A percentile compares a stretch with the other conserved stretches of the same genome.
These are phyloP conservation scores for Dyspetes luteomarginatus DNA, from an alignment of 2,888 invertebrate genomes.

Conservation along the genomic window DNA sequence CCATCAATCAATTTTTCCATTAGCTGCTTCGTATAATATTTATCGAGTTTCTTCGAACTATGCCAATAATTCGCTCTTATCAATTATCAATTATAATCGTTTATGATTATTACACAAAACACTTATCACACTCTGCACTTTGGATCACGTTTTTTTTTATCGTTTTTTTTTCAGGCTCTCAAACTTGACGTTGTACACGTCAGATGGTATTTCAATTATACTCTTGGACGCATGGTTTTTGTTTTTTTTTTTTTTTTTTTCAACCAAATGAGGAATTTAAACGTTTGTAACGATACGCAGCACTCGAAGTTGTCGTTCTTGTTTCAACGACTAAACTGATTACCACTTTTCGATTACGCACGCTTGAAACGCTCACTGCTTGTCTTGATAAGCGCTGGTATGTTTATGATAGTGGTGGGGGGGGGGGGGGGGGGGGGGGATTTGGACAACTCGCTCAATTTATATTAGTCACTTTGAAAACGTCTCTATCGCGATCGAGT, in stretches of 20 bases:
- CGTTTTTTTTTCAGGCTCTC: not conserved
- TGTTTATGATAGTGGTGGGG: not conserved
- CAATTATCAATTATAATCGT: not conserved
- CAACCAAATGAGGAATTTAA: not conserved
- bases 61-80: no score
- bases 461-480: constrained; percentile 44
- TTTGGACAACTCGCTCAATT: constrained; percentile 3
- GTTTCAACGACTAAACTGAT: constrained; percentile 30
- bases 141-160: constrained; percentile 16
- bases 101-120: not conserved
- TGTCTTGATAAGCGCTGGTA: constrained; percentile 17
- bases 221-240: no score
- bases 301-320: constrained; percentile 1
- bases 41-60: no score
- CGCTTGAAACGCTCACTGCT: not conserved
- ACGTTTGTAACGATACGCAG: not conserved
- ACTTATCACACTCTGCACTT: constrained; percentile 23
- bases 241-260: not conserved
- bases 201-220: no score
- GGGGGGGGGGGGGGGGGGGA: not conserved
- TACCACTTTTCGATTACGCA: constrained; percentile 5
- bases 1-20: constrained; percentile 39
- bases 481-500: not conserved
- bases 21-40: no score
- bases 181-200: no score